These are phyloP conservation scores for Hozukius guyotensis DNA, from an alignment of 2,797 vertebrate genomes.

Conservation along the genomic window DNA sequence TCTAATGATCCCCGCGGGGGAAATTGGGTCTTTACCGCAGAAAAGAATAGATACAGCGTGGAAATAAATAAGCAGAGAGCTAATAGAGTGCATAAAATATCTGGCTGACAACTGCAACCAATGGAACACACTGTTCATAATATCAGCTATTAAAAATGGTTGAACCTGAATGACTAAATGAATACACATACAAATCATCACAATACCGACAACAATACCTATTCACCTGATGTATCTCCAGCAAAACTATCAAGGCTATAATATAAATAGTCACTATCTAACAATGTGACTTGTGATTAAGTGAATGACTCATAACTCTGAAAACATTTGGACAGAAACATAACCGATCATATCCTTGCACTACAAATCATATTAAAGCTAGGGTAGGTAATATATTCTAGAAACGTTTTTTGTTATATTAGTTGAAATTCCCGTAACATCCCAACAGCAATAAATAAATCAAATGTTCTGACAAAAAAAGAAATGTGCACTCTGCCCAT, in stretches of 20 bases:
- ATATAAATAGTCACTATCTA: not conserved
- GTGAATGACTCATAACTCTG: not conserved
- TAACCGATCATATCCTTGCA: not conserved
- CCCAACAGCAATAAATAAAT: too few species aligned
- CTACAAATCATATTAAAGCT: not conserved
- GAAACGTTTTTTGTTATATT: too few species aligned
- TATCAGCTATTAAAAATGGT: not conserved
- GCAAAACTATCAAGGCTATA: not conserved
- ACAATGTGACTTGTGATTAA: not conserved
- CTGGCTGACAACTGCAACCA: constrained; percentile 28
- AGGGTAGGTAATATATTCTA: too few species aligned
- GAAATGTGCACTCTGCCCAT: too few species aligned
- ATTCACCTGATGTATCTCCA: not conserved
- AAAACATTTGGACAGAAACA: not conserved
- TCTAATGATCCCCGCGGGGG: constrained; percentile 60
- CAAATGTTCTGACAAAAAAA: too few species aligned
- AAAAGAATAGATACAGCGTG: constrained; percentile 38
- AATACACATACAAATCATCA: not conserved
- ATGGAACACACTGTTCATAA: not conserved
- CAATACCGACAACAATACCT: not conserved
- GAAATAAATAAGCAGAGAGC: constrained; percentile 44
- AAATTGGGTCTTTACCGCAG: constrained; percentile 38
- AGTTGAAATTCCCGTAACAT: too few species aligned
- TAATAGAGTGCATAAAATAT: constrained; percentile 48
- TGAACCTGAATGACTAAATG: not conserved